These are phyloP conservation scores for Cyprinodon brontotheroides DNA, from an alignment of 2,113 vertebrate genomes.

Conservation along the genomic window DNA sequence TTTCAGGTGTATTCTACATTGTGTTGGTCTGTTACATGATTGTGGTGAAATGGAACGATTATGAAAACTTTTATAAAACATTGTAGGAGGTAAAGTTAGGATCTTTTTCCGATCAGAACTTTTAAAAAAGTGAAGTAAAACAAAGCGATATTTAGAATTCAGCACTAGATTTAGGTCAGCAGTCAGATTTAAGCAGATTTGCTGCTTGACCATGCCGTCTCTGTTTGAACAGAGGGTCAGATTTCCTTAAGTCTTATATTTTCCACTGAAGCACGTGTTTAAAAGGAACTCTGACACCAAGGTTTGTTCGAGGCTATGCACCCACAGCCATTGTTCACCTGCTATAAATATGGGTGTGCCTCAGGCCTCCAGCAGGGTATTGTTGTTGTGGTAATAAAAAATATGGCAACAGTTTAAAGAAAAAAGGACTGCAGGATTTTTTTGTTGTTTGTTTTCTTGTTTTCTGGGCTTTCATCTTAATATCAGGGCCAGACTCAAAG, in stretches of 20 bases:
- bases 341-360: slow-evolving; percentile 15
- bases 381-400: slow-evolving; percentile 10
- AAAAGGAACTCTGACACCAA: neutral
- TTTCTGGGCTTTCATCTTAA: slow-evolving; percentile 10
- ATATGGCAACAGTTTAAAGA: slow-evolving; percentile 13
- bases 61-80: neutral
- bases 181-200: slow-evolving; percentile 17
- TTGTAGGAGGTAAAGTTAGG: neutral
- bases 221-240: slow-evolving; percentile 2
- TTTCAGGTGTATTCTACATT: neutral
- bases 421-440: neutral
- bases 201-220: slow-evolving; percentile 1
- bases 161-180: neutral
- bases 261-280: slow-evolving; percentile 13
- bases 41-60: neutral
- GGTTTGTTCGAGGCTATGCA: slow-evolving; percentile 1
- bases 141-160: neutral
- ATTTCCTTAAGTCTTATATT: slow-evolving; percentile 11
- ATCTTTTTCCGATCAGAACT: neutral
- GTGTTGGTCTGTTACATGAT: neutral
- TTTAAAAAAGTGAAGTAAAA: neutral
- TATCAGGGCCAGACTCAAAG: neutral
- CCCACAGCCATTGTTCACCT: slow-evolving; percentile 13
- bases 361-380: slow-evolving; percentile 1
- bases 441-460: neutral